Percentiles rank a stretch among this genome's conserved stretches.
Conservation (phyloP, 2,797 vertebrate species). For the Sebastes wilsoni region DNA sequence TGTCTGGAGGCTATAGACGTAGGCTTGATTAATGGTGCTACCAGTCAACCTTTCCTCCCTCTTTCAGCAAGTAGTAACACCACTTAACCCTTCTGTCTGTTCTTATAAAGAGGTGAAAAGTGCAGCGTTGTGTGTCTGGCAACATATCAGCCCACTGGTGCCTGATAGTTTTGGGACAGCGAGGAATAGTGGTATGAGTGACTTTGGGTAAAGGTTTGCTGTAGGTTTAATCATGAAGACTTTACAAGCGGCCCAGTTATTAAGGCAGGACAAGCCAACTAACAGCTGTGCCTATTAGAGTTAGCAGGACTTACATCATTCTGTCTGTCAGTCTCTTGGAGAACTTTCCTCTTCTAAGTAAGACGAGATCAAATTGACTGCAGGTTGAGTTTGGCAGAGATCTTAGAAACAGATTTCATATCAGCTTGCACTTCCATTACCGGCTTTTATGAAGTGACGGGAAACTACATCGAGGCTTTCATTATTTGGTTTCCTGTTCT, state of each 20-base stretch:
- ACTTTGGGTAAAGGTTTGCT: background rate
- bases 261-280: slow-evolving; percentile 23
- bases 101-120: slow-evolving; percentile 1
- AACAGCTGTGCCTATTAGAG: slow-evolving; percentile 46
- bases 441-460: slow-evolving; percentile 2
- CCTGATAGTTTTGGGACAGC: background rate
- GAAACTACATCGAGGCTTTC: slow-evolving; percentile 4
- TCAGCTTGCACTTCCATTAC: slow-evolving; percentile 16
- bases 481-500: slow-evolving; percentile 15
- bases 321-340: slow-evolving; percentile 5
- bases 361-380: slow-evolving; percentile 36
- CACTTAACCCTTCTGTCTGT: background rate
- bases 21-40: slow-evolving; percentile 34
- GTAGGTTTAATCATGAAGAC: slow-evolving; percentile 29
- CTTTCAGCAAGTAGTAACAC: slow-evolving; percentile 17
- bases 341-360: slow-evolving; percentile 29
- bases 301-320: slow-evolving; percentile 31
- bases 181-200: background rate
- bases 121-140: background rate
- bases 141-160: background rate
- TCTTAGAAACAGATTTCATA: slow-evolving; percentile 33
- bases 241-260: slow-evolving; percentile 26
- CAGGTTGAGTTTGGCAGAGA: slow-evolving; percentile 33
- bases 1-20: slow-evolving; percentile 29
- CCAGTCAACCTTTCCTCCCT: background rate